Conservation (phyloP, 2,113 vertebrate genomes). For the Boulengeromyrus knoepffleri region DNA sequence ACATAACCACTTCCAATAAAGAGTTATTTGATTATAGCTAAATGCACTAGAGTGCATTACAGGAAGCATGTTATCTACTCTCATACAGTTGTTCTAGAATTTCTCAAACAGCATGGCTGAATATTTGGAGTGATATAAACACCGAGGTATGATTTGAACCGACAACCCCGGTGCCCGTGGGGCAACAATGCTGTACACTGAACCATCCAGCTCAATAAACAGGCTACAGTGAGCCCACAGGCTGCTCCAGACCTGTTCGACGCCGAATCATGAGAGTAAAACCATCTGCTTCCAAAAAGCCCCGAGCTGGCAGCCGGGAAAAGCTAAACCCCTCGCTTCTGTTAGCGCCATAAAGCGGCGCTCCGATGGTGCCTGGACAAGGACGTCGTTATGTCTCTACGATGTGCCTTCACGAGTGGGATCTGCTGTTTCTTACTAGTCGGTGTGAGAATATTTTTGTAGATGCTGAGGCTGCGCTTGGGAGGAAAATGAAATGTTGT, state of each 20-base stretch:
- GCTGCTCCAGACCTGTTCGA: not conserved
- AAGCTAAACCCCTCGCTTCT: not conserved
- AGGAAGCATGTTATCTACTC: not conserved
- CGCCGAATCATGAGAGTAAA: not conserved
- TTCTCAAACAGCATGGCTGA: not conserved
- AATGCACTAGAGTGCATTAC: not conserved
- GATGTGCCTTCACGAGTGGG: not conserved
- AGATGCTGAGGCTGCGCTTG: not conserved
- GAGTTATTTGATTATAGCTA: not conserved
- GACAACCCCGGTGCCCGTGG: not conserved
- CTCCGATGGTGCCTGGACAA: not conserved
- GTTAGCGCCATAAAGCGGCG: not conserved
- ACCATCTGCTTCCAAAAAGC: not conserved
- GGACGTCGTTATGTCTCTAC: not conserved
- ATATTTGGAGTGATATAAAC: not conserved
- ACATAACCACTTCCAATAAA: not conserved
- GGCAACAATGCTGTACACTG: not conserved
- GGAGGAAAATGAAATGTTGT: not conserved
- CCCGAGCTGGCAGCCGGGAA: not conserved
- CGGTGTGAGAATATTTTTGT: not conserved
- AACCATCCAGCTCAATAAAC: not conserved
- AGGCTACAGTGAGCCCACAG: not conserved
- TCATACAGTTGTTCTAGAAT: not conserved
- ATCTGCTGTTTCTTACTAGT: not conserved
- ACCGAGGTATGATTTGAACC: not conserved